Evolutionary conservation across 2,797 vertebrate genomes (phyloP).

Genomic region (Triplophysa yarkandensis): DNA sequence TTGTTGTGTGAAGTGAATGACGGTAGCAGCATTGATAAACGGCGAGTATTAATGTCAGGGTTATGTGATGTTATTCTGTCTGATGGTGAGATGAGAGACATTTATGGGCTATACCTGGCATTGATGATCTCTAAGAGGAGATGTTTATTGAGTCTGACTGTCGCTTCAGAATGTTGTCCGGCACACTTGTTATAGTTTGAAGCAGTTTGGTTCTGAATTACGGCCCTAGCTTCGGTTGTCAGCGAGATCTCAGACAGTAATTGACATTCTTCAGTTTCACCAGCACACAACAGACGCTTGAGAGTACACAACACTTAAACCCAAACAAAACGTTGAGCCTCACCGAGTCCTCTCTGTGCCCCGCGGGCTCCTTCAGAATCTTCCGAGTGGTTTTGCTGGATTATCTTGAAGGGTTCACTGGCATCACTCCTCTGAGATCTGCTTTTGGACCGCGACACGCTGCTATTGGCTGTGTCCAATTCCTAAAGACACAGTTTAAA

Average conservation of each 20-base stretch:
- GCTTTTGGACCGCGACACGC: slow-evolving; percentile 31
- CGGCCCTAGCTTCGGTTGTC: not conserved
- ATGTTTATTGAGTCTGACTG: slow-evolving; percentile 2
- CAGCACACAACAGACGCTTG: not conserved
- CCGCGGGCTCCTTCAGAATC: not conserved
- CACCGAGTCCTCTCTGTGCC: too few relatives aligned
- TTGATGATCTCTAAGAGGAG: slow-evolving; percentile 58
- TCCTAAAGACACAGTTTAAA: slow-evolving; percentile 68
- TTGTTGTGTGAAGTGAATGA: too few relatives aligned
- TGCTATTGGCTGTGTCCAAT: slow-evolving; percentile 65
- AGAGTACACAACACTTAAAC: slow-evolving; percentile 25
- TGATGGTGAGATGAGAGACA: not conserved
- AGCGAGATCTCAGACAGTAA: slow-evolving; percentile 12
- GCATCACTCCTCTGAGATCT: slow-evolving; percentile 44
- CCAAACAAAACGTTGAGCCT: not conserved
- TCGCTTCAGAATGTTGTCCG: not conserved
- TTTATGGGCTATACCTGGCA: slow-evolving; percentile 32
- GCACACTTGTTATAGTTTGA: slow-evolving; percentile 12
- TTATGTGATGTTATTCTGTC: not conserved
- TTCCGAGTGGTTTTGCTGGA: slow-evolving; percentile 22
- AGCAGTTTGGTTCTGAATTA: slow-evolving; percentile 26
- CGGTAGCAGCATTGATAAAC: not conserved
- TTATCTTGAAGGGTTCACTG: slow-evolving; percentile 37
- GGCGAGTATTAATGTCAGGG: not conserved
- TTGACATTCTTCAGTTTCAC: slow-evolving; percentile 6